Base-by-base conservation (phyloP, 2,113 vertebrate species). In the Zosterops lateralis region DNA sequence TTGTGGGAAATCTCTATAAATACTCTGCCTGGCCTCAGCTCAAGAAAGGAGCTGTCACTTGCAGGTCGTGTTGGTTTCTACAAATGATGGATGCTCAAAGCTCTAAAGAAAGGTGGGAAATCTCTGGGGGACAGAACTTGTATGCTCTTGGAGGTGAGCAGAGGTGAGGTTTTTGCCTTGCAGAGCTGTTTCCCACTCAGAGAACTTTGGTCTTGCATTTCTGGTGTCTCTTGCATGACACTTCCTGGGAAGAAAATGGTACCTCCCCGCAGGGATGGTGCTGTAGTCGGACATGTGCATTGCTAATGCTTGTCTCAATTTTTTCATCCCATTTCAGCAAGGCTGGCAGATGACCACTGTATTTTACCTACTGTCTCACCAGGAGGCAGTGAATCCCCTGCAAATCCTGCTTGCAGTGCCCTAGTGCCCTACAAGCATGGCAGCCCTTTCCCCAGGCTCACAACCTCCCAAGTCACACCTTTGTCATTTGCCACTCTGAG, bases 21-120 rank as follows among this genome's bases (percentile, higher is more conserved):
- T 11, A 45, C 8, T 88, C 17, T 67, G 40, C 29, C 17, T 0
- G 2, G 29, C 29, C 32, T 92, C 50, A 47, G 54, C 29, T 84
- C 14, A 10, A 51, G 64, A 73, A 62, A 73, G 54, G 38, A 68
- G 19, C 16, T 67, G 9, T 31, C 77, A 25, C n/a, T 88, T 82
- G 7, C 15, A 29, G 28, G 31, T 20, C 25, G 14, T 0, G 0
- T 51, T 1, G 1, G 2, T 84, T 85, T 8, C 60, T 58, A 31
- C 38, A 80, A 58, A 66, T n/a, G 29, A 42, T 18, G 36, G 42
- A 51, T 71, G 32, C 17, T 77, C 36, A 80, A 45, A 57, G 8
- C 26, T 64, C 32, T 45, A 45, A 77, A 58, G 44, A 74, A 81
- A 86, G 12, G 24, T 45, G 7, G 6, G 34, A 71, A 81, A 58